These are phyloP conservation scores for Excalfactoria chinensis DNA, from an alignment of 2,113 vertebrate genomes.

Conservation along the genomic window DNA sequence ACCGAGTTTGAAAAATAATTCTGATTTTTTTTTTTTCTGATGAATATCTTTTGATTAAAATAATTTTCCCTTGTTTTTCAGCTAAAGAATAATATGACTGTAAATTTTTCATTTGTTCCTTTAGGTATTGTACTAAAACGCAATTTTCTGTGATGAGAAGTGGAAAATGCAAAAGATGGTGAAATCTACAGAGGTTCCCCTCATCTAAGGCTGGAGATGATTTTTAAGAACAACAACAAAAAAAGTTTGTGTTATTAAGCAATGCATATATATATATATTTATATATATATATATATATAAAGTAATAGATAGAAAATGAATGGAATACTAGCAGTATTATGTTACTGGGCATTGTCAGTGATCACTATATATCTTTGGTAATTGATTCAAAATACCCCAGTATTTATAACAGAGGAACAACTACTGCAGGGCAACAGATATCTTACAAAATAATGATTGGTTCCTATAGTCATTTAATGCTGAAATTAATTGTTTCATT, in stretches of 20 bases:
- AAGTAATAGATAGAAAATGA: not conserved
- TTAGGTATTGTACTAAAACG: not conserved
- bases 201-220: not conserved
- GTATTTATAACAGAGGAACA: not conserved
- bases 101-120: not conserved
- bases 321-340: not conserved
- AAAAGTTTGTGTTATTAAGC: not conserved
- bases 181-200: not conserved
- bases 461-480: not conserved
- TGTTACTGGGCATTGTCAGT: rapidly evolving
- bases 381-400: not conserved
- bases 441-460: not conserved
- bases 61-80: not conserved
- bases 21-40: not conserved
- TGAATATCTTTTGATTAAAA: too few species aligned
- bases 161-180: not conserved
- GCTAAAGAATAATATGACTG: not conserved
- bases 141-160: not conserved
- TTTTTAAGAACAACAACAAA: not conserved
- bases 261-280: too few species aligned
- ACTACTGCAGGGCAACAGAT: not conserved
- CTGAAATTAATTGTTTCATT: not conserved
- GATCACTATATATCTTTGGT: not conserved
- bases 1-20: not conserved
- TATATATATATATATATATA: too few species aligned